Conservation (phyloP, 2,888 invertebrate species). For the Luffia ferchaultella region DNA sequence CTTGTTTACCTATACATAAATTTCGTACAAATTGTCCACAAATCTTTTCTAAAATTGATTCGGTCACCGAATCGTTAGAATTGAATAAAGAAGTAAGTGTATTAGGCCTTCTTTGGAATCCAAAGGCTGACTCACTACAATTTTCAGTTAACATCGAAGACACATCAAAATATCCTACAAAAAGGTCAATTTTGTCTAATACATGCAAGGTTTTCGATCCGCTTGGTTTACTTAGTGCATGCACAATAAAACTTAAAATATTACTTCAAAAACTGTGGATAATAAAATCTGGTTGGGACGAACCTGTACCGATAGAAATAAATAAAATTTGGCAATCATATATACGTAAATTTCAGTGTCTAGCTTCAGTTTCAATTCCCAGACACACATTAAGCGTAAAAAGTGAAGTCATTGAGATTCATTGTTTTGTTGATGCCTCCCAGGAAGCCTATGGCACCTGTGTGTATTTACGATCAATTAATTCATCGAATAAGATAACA, state of each 20-base stretch:
- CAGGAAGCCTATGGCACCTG: slow-evolving; percentile 17
- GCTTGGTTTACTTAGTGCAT: too few relatives aligned
- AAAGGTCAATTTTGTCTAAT: too few relatives aligned
- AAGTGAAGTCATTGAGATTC: slow-evolving; percentile 11
- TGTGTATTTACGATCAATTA: slow-evolving; percentile 14
- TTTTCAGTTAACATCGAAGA: too few relatives aligned
- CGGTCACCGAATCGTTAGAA: background rate
- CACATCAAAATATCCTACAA: slow-evolving; percentile 11
- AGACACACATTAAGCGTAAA: slow-evolving; percentile 10
- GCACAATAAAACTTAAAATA: too few relatives aligned
- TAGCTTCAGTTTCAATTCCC: slow-evolving; percentile 10
- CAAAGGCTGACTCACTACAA: too few relatives aligned
- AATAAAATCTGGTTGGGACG: slow-evolving; percentile 18
- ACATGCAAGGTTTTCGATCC: too few relatives aligned
- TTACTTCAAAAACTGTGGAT: slow-evolving; percentile 20
- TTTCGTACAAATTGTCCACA: slow-evolving; percentile 19
- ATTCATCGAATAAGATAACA: slow-evolving; percentile 2
- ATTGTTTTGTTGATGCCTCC: slow-evolving; percentile 18
- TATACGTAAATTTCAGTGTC: slow-evolving; percentile 3
- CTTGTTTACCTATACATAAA: slow-evolving; percentile 10
- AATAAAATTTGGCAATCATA: slow-evolving; percentile 9
- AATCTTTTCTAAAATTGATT: too few relatives aligned
- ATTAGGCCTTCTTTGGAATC: slow-evolving; percentile 15
- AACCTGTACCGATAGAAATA: slow-evolving; percentile 13
- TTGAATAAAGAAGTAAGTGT: too few relatives aligned